Evolutionary conservation across 2,113 vertebrate species (phyloP).

Genomic region (Enhydra lutris): DNA sequence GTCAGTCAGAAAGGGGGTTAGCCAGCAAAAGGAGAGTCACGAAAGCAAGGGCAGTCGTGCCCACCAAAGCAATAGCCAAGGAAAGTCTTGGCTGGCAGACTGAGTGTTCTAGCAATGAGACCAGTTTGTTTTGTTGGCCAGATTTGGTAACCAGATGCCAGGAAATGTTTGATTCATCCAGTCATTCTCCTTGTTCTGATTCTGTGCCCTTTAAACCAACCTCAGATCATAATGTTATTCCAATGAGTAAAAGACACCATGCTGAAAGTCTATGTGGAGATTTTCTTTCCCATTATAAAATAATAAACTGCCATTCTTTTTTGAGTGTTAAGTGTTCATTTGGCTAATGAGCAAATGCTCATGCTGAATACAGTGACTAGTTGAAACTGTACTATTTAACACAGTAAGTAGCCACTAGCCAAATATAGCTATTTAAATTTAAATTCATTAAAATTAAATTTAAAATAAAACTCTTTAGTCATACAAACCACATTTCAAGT

Average conservation of each 20-base stretch:
- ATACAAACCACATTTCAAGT: neutral
- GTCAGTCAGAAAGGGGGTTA: neutral
- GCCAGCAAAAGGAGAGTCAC: neutral
- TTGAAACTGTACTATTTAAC: neutral
- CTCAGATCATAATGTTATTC: neutral
- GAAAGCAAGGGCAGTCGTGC: neutral
- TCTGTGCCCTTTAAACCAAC: neutral
- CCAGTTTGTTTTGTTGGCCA: neutral
- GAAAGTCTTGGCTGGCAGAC: neutral
- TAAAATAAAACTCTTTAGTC: neutral
- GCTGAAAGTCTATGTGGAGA: neutral
- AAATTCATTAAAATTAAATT: slow-evolving; percentile 21
- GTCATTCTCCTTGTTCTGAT: neutral
- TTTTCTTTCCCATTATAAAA: slow-evolving; percentile 14
- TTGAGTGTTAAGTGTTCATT: slow-evolving; percentile 12
- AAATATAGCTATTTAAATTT: slow-evolving; percentile 6
- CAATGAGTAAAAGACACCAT: neutral
- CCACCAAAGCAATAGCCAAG: neutral
- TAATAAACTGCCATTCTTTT: neutral
- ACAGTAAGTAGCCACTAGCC: neutral
- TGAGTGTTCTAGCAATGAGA: neutral
- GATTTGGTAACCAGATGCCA: neutral
- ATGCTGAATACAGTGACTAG: neutral
- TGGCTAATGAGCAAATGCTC: neutral
- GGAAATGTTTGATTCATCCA: neutral